Percentiles rank a stretch among this genome's conserved stretches.
phyloP scores from a whole-genome alignment of 23 tunicate species.

The Trididemnum miniatum region DNA sequence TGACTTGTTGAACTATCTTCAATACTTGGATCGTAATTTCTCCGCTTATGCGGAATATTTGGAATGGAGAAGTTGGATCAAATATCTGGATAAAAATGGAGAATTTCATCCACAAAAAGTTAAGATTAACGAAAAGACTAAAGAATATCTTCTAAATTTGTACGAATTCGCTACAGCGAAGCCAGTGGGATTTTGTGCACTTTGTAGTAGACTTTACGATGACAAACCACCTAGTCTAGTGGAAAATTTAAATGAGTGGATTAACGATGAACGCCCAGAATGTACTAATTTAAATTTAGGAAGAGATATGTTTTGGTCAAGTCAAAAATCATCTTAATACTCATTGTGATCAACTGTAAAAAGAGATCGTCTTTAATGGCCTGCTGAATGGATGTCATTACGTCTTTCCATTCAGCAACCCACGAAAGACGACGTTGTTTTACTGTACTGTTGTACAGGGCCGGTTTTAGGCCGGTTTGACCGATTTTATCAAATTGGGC shows the following conservation, averaged over 20 bases:
- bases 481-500: no score
- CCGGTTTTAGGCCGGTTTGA: no score
- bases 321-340: neutral
- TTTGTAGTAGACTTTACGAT: neutral
- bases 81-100: conserved; percentile 13
- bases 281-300: neutral
- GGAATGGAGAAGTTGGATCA: conserved; percentile 38
- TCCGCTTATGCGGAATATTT: conserved; percentile 42
- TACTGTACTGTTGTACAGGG: no score
- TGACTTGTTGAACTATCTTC: conserved; percentile 14
- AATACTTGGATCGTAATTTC: conserved; percentile 20
- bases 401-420: no score
- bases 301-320: neutral
- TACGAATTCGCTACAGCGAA: neutral
- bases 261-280: neutral
- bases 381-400: no score
- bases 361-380: no score
- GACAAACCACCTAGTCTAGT: neutral
- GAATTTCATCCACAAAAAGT: conserved; percentile 1
- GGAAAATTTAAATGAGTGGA: neutral
- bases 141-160: neutral
- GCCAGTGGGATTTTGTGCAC: neutral
- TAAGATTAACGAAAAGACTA: neutral
- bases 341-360: no score
- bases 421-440: no score